Base-by-base conservation (phyloP, 2,888 invertebrate species). In the Sarcophaga carnaria region DNA sequence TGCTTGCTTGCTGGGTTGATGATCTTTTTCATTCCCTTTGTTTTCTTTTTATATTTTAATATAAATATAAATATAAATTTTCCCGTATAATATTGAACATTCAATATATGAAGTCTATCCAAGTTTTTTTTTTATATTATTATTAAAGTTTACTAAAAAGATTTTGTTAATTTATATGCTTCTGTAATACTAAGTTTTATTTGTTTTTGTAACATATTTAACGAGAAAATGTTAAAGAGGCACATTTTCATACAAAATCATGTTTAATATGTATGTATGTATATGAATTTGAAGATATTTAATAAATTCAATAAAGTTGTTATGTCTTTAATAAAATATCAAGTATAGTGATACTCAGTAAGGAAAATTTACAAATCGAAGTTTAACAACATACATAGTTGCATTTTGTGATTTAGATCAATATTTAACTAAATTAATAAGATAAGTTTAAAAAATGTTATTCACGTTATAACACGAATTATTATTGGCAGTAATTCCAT, bases 201-300 rank as follows among this genome's bases (percentile, higher is more conserved):
- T 66, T 17, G 27, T 4, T 79, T 86, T 88, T 87, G 84, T 83
- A 72, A 67, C 83, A 87, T 80, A 84, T 85, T 88, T 89, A 83
- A 87, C 49, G 74, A 71, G 89, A 89, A 88, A 87, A 88, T 88
- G 87, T 88, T 86, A 88, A 71, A 72, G 27, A 77, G 83, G 83
- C 88, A 89, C 89, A 83, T 89, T 87, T 88, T 78, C 78, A 69
- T 49, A 74, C 62, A 60, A 60, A 82, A 71, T 67, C n/a, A 71
- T 63, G 14, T 60, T 69, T 69, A 27, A 27, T 54, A 27, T 59
- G 3, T 2, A 27, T 59, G 3, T 2, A 64, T 25, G 27, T 10
- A 45, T 67, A 54, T 54, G 17, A 17, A 54, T 45, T 69, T 37
- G 25, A 60, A 49, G 20, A 49, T 49, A 71, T 71, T 79, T 14